Percentiles rank a stretch among this genome's conserved stretches.
Evolutionary conservation across 2,797 vertebrate genomes (phyloP).

Genomic region (Sebastes minor): DNA sequence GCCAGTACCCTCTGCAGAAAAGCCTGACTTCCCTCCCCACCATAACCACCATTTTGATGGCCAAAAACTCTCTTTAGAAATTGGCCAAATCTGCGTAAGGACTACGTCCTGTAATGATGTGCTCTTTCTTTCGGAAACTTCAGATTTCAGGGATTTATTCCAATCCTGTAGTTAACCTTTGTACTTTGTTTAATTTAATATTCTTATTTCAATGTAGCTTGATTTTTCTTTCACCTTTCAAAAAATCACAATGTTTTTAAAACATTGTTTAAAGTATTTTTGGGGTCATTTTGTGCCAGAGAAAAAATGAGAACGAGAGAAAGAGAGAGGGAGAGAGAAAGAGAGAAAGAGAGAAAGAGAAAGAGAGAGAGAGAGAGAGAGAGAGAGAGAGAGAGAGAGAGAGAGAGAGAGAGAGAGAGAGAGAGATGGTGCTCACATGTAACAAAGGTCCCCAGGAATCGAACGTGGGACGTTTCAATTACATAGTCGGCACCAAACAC

Average conservation of each 20-base stretch:
- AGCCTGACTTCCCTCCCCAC: background rate
- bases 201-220: background rate
- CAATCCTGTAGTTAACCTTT: background rate
- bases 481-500: background rate
- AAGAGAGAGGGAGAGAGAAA: too few species aligned
- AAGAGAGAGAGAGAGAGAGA: fast-evolving
- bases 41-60: too few species aligned
- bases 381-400: fast-evolving
- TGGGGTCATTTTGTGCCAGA: background rate
- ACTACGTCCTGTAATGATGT: background rate
- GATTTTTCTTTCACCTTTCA: background rate
- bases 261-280: background rate
- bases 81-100: background rate
- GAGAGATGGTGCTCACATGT: too few species aligned
- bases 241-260: background rate
- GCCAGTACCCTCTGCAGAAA: background rate
- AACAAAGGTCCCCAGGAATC: background rate
- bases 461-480: background rate
- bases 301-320: too few species aligned
- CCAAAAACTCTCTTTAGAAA: background rate
- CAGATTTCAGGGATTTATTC: background rate
- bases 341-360: too few species aligned
- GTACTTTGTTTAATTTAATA: background rate
- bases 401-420: background rate
- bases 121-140: background rate